Evolutionary conservation across 2,797 vertebrate genomes (phyloP).

Genomic region (Paguma larvata): DNA sequence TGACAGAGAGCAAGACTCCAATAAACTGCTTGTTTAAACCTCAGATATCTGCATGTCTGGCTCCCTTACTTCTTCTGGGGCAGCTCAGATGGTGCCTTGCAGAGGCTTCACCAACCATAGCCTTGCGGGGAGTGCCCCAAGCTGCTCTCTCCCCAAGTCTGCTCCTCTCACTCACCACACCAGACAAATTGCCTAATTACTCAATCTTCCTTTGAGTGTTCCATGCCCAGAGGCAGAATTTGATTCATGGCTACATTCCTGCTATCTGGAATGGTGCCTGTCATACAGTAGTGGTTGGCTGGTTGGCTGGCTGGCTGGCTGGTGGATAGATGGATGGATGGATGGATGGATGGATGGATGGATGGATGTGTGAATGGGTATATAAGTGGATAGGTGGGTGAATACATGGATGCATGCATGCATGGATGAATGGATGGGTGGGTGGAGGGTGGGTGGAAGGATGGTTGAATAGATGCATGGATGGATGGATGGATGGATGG

Average conservation of each 20-base stretch:
- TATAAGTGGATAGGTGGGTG: not conserved
- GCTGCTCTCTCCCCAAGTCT: not conserved
- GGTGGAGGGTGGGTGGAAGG: fast-evolving
- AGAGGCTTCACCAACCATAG: not conserved
- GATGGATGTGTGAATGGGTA: not conserved
- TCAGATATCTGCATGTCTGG: too few relatives aligned
- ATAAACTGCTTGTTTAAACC: fast-evolving
- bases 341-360: too few relatives aligned
- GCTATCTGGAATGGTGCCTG: not conserved
- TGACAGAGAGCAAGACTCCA: too few relatives aligned
- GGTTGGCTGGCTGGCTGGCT: not conserved
- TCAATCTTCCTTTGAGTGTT: not conserved
- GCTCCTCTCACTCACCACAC: not conserved
- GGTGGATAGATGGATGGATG: too few relatives aligned
- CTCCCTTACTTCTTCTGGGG: not conserved
- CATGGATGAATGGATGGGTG: not conserved
- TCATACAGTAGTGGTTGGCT: not conserved
- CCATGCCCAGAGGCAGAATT: not conserved
- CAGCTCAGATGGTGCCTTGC: too few relatives aligned
- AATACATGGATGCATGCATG: too few relatives aligned
- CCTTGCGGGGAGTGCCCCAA: not conserved
- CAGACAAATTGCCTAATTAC: not conserved
- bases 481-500: not conserved
- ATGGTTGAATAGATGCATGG: too few relatives aligned
- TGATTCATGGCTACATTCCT: not conserved